A percentile compares a stretch with the other conserved stretches of the same genome.
Evolutionary conservation across 1,140 invertebrate species (phyloP).

Genomic region (Piezodorus guildinii): DNA sequence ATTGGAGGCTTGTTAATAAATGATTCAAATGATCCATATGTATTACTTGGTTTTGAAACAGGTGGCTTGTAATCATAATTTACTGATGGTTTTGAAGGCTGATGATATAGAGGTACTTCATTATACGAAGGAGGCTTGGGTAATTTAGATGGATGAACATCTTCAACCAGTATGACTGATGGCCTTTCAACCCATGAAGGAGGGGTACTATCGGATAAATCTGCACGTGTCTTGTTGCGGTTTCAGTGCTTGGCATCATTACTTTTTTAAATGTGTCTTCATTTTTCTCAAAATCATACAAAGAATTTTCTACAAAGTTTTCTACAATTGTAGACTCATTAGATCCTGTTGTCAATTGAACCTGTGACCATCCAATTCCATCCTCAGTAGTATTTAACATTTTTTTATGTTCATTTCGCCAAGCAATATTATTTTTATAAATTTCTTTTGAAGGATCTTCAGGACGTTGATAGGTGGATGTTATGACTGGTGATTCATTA

Average conservation of each 20-base stretch:
- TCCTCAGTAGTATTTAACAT: not conserved
- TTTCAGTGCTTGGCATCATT: constrained; percentile 21
- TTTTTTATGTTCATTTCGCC: not conserved
- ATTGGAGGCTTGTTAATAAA: too few relatives aligned
- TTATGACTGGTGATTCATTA: not conserved
- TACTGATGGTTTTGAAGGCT: constrained; percentile 2
- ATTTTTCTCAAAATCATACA: constrained; percentile 19
- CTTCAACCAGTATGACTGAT: constrained; percentile 25
- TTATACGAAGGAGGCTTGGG: constrained; percentile 23
- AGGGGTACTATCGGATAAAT: constrained; percentile 14
- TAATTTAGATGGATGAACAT: constrained; percentile 23
- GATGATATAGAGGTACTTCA: not conserved
- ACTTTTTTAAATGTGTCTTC: constrained; percentile 23
- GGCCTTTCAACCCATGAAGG: constrained; percentile 9
- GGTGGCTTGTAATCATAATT: constrained; percentile 5
- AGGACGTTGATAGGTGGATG: not conserved
- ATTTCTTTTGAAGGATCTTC: not conserved
- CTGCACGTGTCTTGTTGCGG: constrained; percentile 17
- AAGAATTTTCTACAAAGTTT: constrained; percentile 25
- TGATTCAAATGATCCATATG: too few relatives aligned
- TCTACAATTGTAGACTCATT: constrained; percentile 21
- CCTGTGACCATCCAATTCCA: constrained; percentile 15
- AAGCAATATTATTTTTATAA: not conserved
- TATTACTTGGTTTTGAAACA: not conserved
- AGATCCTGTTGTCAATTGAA: constrained; percentile 9